Conservation (phyloP, 2,888 invertebrate genomes). For the Drosophila recens region DNA sequence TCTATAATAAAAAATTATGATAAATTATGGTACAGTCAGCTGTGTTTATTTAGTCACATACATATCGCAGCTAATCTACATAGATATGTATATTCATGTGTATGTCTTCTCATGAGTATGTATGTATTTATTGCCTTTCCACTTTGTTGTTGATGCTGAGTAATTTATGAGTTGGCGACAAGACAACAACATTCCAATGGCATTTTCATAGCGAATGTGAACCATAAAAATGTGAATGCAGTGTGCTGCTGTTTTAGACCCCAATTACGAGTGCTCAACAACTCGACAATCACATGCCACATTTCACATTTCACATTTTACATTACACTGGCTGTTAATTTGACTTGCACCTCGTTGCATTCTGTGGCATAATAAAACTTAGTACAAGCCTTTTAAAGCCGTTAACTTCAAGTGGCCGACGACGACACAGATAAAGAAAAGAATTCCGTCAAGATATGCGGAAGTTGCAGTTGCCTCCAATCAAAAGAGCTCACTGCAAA, state of each 20-base stretch:
- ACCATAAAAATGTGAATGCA: constrained; percentile 23
- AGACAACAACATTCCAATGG: constrained; percentile 31
- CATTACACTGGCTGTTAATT: constrained; percentile 22
- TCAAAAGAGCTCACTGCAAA: constrained; percentile 31
- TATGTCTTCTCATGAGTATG: not conserved
- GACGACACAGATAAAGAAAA: constrained; percentile 10
- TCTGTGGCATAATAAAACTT: constrained; percentile 3
- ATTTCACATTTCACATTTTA: constrained; percentile 7
- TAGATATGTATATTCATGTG: not conserved
- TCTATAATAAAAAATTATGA: constrained; percentile 55
- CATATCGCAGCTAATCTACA: constrained; percentile 22
- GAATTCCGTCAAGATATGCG: constrained; percentile 53
- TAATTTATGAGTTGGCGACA: constrained; percentile 48
- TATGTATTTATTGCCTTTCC: constrained; percentile 12
- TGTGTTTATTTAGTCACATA: constrained; percentile 20
- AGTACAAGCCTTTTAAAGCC: constrained; percentile 35
- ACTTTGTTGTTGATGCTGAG: constrained; percentile 31
- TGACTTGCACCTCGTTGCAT: constrained; percentile 18
- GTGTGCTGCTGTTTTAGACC: not conserved
- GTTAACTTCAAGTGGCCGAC: constrained; percentile 44
- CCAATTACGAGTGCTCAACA: constrained; percentile 7
- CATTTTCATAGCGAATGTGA: constrained; percentile 16
- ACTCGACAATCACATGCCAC: not conserved
- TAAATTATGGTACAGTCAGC: constrained; percentile 54
- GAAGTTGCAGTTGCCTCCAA: constrained; percentile 58